Percentiles rank a stretch among this genome's conserved stretches.
Evolutionary conservation across 1,140 invertebrate genomes (phyloP).

Genomic region (Gryllus bimaculatus): DNA sequence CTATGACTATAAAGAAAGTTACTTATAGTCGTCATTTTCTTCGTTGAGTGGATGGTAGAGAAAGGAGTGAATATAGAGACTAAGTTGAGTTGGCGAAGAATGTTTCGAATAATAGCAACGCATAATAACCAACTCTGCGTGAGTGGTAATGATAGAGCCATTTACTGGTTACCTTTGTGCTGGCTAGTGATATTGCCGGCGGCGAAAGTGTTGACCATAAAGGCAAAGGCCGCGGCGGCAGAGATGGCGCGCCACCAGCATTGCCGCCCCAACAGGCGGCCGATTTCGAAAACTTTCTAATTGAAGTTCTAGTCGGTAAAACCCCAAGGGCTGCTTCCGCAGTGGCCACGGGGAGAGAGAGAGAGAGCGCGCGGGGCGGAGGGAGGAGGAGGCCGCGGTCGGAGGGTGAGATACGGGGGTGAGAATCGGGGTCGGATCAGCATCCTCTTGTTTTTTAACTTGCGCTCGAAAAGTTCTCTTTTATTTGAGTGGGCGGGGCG

Average conservation of each 20-base stretch:
- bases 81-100: too few species aligned
- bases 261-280: neutral
- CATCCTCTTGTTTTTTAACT: neutral
- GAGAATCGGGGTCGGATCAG: neutral
- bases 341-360: neutral
- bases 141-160: too few species aligned
- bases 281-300: neutral
- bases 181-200: too few species aligned
- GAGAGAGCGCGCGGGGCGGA: too few species aligned
- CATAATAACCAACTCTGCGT: too few species aligned
- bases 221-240: neutral
- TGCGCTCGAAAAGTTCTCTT: neutral
- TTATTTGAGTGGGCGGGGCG: neutral
- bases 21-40: too few species aligned
- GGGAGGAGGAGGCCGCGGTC: neutral
- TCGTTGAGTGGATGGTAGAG: too few species aligned
- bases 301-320: constrained; percentile 4
- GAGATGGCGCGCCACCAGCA: neutral
- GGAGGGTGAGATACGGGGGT: neutral
- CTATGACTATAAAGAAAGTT: too few species aligned
- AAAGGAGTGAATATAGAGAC: too few species aligned
- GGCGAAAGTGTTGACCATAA: neutral
- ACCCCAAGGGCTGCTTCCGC: neutral
- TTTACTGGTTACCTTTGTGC: too few species aligned
- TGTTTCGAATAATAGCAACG: too few species aligned